Percentiles rank a stretch among this genome's conserved stretches.
Evolutionary conservation across 2,888 invertebrate genomes (phyloP).

Genomic region (Drosophila mulleri): DNA sequence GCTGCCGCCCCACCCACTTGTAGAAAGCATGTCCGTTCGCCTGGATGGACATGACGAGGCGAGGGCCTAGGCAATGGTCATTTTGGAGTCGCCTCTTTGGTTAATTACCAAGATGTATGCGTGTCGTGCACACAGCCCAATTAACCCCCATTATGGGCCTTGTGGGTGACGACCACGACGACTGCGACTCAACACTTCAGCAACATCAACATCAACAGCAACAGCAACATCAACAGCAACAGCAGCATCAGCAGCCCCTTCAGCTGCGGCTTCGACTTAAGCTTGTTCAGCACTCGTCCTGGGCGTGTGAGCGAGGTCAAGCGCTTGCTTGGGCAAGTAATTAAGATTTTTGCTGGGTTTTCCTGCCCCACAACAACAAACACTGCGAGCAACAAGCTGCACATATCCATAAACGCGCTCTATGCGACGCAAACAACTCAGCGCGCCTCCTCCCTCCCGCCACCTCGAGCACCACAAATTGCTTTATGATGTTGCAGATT

Average conservation of each 20-base stretch:
- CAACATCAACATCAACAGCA: constrained; percentile 23
- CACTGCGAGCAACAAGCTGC: constrained; percentile 32
- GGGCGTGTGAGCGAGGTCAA: constrained; percentile 78
- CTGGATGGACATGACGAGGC: constrained; percentile 38
- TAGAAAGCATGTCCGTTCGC: constrained; percentile 65
- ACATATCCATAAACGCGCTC: constrained; percentile 69
- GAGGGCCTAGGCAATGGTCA: constrained; percentile 25
- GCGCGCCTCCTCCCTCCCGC: constrained; percentile 2
- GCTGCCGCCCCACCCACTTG: constrained; percentile 13
- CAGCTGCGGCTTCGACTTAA: constrained; percentile 12
- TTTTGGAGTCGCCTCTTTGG: constrained; percentile 76
- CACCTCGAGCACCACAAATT: constrained; percentile 57
- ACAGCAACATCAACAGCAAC: background rate
- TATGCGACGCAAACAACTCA: constrained; percentile 74
- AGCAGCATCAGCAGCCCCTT: background rate
- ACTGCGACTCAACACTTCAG: constrained; percentile 43
- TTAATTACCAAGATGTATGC: constrained; percentile 84
- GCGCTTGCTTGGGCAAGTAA: constrained; percentile 75
- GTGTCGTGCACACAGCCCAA: constrained; percentile 83
- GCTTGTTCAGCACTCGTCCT: constrained; percentile 54
- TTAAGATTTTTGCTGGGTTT: constrained; percentile 71
- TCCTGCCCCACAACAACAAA: constrained; percentile 30
- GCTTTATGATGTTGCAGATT: constrained; percentile 82
- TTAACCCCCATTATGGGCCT: constrained; percentile 81
- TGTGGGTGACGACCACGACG: constrained; percentile 62